A percentile compares a stretch with the other conserved stretches of the same genome.
These are phyloP conservation scores for Urocolius indicus DNA, from an alignment of 2,113 vertebrate species.

Conservation along the genomic window DNA sequence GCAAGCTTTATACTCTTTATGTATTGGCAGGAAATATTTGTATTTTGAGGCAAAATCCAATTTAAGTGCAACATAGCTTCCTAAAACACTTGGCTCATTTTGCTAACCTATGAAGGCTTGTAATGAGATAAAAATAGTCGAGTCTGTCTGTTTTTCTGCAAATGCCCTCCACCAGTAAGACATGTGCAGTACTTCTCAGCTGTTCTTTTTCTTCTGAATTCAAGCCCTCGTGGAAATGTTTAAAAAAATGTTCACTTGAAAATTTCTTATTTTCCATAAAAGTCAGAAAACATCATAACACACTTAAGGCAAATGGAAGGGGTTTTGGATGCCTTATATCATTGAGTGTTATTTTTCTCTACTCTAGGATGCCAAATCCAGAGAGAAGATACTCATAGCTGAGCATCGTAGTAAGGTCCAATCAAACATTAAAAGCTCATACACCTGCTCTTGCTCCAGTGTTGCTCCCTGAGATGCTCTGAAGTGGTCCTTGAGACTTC, in stretches of 20 bases:
- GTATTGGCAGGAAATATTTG: neutral
- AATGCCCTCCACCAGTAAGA: neutral
- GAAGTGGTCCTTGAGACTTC: neutral
- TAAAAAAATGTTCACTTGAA: neutral
- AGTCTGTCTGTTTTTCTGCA: neutral
- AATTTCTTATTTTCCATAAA: neutral
- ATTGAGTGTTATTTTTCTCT: neutral
- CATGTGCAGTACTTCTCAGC: neutral
- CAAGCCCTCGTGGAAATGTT: neutral
- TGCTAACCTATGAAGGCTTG: neutral
- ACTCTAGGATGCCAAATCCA: neutral
- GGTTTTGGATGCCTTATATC: neutral
- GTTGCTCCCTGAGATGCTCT: neutral
- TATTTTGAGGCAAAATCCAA: conserved; percentile 26
- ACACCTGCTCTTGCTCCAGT: neutral
- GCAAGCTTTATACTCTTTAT: neutral
- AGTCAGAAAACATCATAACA: neutral
- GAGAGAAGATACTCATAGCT: neutral
- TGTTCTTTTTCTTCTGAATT: neutral
- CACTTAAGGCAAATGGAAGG: accelerated
- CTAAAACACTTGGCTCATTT: conserved; percentile 1
- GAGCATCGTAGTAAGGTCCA: neutral
- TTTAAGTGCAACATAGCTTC: conserved; percentile 12
- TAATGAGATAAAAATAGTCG: neutral
- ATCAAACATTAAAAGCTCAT: neutral